These are phyloP conservation scores for Coreius guichenoti DNA, from an alignment of 2,797 vertebrate species.

Conservation along the genomic window DNA sequence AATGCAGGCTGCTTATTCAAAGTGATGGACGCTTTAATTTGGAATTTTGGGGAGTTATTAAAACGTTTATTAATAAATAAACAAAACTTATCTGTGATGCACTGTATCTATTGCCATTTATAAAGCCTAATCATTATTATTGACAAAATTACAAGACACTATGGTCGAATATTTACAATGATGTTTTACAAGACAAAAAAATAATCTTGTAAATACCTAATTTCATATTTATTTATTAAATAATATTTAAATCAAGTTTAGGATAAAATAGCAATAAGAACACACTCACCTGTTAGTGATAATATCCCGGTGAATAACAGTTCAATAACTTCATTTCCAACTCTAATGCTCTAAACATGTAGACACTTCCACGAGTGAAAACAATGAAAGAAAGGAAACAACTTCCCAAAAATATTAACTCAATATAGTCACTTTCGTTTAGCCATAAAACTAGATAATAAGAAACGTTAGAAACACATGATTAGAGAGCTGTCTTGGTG, in stretches of 20 bases:
- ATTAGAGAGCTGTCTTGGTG: background rate
- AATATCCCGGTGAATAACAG: background rate
- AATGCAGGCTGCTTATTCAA: background rate
- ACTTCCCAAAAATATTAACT: background rate
- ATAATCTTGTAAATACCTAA: background rate
- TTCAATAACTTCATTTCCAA: conserved; percentile 11
- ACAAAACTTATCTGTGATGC: background rate
- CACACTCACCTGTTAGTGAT: conserved; percentile 14
- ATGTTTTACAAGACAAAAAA: background rate
- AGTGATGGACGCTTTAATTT: background rate
- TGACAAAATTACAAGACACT: background rate
- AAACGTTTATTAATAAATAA: background rate
- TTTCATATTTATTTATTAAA: background rate
- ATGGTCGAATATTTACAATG: background rate
- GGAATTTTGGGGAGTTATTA: background rate
- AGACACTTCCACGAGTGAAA: background rate
- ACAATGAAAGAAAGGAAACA: background rate
- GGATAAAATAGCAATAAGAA: background rate
- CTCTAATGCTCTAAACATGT: background rate
- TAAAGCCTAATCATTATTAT: background rate
- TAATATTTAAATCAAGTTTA: background rate
- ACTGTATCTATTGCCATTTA: background rate
- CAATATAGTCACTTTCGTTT: background rate
- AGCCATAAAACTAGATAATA: background rate
- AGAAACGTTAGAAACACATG: background rate